Evolutionary conservation across 2,113 vertebrate genomes (phyloP), one percentile per base, ranked within the genome.

Genomic region (Periophthalmus modestus): DNA sequence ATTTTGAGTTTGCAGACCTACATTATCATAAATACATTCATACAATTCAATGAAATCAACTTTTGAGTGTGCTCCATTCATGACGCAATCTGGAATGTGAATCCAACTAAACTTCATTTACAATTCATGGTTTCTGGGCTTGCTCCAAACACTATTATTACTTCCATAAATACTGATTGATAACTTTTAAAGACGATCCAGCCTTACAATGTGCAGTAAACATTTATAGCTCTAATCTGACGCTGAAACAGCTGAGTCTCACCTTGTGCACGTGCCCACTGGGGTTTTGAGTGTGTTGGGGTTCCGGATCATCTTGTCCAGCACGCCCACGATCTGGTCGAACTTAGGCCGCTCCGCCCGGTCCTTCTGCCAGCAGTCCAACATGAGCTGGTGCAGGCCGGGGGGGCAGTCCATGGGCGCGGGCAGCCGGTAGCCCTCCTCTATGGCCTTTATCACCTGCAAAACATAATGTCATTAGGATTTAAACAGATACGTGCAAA

Each of bases 301-400:
- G 68, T 99, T 99, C 74, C 98, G 95, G 89, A 99, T 99, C 98
- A 99, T 99, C 94, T 99, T 99, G 87, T 99, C 98, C 48, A 99
- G 94, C 91, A 99, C 96, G 84, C 96, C 95, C 61, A 99, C 97
- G 87, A 98, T 98, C 89, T 99, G 98, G 77, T 99, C 98, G 79
- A 99, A 99, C 87, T 99, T 99, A n/a, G 98, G 98, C 69, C 98
- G 95, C 85, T 99, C 98, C 0, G 95, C 95, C 0, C 98, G 91
- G 71, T 99, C 97, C 85, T 98, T 98, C 87, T 99, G 97, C 98
- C 98, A 99, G 90, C 98, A 99, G 87, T 99, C 98, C 78, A 99
- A 89, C 98, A 99, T 99, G 48, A 99, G 93, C 91, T 99, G 98
- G 87, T 99, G 98, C 61, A 99, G 93, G 70, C 97, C 97, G 65